Conservation (phyloP, 2,888 invertebrate species). For the Pachydiplax longipennis region DNA sequence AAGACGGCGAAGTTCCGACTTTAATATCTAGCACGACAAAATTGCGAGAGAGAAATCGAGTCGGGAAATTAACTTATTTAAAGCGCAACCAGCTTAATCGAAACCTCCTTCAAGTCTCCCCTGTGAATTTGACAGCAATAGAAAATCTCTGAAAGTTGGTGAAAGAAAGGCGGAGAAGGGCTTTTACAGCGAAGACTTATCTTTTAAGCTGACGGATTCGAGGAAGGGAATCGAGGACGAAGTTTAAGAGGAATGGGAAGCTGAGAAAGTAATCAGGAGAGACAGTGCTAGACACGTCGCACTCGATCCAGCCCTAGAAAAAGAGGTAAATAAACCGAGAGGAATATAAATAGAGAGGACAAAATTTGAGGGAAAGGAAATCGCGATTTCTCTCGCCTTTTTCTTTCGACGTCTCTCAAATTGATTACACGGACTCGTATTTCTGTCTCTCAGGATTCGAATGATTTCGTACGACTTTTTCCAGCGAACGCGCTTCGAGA, state of each 20-base stretch:
- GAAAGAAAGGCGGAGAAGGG: background rate
- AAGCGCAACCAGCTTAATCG: no score
- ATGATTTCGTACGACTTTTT: background rate
- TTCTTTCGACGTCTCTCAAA: background rate
- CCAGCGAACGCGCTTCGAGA: background rate
- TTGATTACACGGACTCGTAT: background rate
- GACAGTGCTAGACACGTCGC: constrained; percentile 11
- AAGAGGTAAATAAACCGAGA: background rate
- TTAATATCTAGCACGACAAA: no score
- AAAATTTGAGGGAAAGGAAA: background rate
- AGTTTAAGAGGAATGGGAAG: background rate
- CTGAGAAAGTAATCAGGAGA: no score
- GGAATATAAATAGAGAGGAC: background rate
- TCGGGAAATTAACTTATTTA: no score
- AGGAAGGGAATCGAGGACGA: background rate
- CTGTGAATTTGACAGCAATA: no score
- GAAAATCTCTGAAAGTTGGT: background rate
- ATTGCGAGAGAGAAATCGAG: no score
- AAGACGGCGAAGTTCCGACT: no score
- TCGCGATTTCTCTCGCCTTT: background rate
- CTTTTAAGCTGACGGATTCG: no score
- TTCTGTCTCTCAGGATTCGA: background rate
- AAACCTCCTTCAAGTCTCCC: no score
- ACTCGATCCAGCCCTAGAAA: background rate
- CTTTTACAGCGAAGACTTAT: background rate